phyloP scores from a whole-genome alignment of 2,888 invertebrate genomes.

The Drosophila borealis region DNA sequence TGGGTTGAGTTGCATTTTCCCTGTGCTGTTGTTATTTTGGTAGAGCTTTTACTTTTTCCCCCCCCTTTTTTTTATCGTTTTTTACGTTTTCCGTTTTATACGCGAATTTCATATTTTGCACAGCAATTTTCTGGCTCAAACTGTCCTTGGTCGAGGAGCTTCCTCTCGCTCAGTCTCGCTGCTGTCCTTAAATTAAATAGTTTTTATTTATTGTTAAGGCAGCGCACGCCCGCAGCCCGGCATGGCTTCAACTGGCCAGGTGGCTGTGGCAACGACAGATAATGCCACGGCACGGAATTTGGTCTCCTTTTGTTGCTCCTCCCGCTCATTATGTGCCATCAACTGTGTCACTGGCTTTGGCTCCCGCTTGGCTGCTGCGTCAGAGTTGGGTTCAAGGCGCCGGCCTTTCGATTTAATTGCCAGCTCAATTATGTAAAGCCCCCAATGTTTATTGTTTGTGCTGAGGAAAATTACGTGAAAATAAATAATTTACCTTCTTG shows the following conservation, averaged over 20 bases:
- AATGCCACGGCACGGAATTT: conserved; percentile 51
- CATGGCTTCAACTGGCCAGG: conserved; percentile 10
- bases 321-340: conserved; percentile 47
- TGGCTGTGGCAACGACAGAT: conserved; percentile 62
- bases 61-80: neutral
- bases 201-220: conserved; percentile 80
- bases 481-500: conserved; percentile 75
- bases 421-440: conserved; percentile 74
- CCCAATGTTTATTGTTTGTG: conserved; percentile 68
- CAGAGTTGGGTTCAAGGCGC: conserved; percentile 20
- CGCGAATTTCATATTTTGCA: conserved; percentile 56
- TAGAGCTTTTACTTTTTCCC: conserved; percentile 6
- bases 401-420: conserved; percentile 68
- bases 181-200: conserved; percentile 80
- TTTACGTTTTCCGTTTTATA: conserved; percentile 27
- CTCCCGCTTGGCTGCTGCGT: conserved; percentile 4
- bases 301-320: conserved; percentile 28
- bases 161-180: conserved; percentile 3
- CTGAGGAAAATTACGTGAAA: conserved; percentile 74
- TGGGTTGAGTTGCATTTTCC: conserved; percentile 21
- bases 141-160: conserved; percentile 40
- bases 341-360: conserved; percentile 44
- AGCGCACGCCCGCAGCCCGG: conserved; percentile 36
- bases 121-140: conserved; percentile 28
- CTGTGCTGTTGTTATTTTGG: conserved; percentile 19